Percentiles rank a stretch among this genome's conserved stretches.
Evolutionary conservation across 2,888 invertebrate genomes (phyloP).

Genomic region (Desoria tigrina): DNA sequence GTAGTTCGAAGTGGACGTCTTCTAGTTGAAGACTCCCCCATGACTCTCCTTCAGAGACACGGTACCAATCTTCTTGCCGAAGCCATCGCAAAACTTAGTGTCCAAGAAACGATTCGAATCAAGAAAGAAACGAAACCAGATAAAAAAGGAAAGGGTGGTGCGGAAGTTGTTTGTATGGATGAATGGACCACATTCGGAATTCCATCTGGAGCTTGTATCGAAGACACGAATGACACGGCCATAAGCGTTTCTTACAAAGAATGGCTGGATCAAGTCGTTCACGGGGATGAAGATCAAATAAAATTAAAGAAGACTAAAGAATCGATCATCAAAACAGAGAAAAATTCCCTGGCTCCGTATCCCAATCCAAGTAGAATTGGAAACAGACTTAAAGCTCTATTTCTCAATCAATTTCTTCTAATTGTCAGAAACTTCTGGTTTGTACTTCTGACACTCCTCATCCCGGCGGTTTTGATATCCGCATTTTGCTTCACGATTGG

Average conservation of each 20-base stretch:
- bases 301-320: slow-evolving; percentile 29
- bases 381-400: slow-evolving; percentile 26
- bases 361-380: slow-evolving; percentile 31
- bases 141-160: slow-evolving; percentile 22
- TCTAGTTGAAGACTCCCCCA: slow-evolving; percentile 37
- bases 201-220: slow-evolving; percentile 23
- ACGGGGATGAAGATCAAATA: slow-evolving; percentile 29
- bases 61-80: slow-evolving; percentile 35
- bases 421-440: slow-evolving; percentile 23
- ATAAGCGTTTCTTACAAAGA: slow-evolving; percentile 38
- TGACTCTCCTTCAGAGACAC: slow-evolving; percentile 33
- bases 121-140: slow-evolving; percentile 21
- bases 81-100: slow-evolving; percentile 31
- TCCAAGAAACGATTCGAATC: slow-evolving; percentile 35
- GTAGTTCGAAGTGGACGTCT: slow-evolving; percentile 32
- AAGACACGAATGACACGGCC: slow-evolving; percentile 17
- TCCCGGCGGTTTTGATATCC: slow-evolving; percentile 27
- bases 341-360: slow-evolving; percentile 21
- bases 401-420: slow-evolving; percentile 29
- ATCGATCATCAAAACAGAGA: not conserved
- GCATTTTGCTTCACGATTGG: slow-evolving; percentile 33
- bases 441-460: slow-evolving; percentile 22
- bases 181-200: slow-evolving; percentile 40
- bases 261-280: slow-evolving; percentile 40
- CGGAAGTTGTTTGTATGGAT: slow-evolving; percentile 35